phyloP scores from a whole-genome alignment of 2,113 vertebrate genomes.

The Pteronura brasiliensis region DNA sequence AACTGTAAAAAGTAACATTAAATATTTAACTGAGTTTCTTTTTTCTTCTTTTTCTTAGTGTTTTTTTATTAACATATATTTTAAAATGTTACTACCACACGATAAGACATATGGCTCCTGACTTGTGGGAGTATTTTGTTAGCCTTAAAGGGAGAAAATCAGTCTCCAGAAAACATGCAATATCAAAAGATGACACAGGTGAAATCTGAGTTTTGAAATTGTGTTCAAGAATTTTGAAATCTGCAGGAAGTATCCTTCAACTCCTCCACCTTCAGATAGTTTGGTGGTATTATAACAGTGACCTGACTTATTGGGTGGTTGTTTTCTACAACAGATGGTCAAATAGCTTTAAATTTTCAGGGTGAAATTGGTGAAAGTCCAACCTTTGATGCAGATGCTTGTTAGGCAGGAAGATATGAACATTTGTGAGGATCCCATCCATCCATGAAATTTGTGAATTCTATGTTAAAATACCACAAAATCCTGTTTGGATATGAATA shows the following conservation, averaged over 20 bases:
- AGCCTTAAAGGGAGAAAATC: conserved; percentile 13
- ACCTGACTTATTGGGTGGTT: not conserved
- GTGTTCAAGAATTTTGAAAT: not conserved
- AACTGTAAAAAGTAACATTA: conserved; percentile 68
- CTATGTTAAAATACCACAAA: not conserved
- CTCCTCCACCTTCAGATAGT: not conserved
- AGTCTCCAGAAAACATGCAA: not conserved
- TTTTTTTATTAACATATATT: conserved; percentile 63
- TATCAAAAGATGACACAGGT: conserved; percentile 4
- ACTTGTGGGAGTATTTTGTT: conserved; percentile 26
- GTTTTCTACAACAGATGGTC: not conserved
- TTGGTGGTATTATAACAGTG: not conserved
- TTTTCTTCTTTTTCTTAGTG: conserved; percentile 51
- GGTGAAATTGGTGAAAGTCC: not conserved
- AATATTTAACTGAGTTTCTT: conserved; percentile 52
- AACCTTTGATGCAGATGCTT: not conserved
- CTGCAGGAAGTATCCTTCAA: not conserved
- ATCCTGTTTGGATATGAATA: not conserved
- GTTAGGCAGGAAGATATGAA: not conserved
- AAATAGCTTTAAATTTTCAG: not conserved
- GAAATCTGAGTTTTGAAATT: not conserved
- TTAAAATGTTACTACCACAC: conserved; percentile 59
- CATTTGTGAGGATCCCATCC: not conserved
- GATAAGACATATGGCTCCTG: conserved; percentile 42
- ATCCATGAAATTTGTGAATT: not conserved